Evolutionary conservation across 2,113 vertebrate species (phyloP).

Genomic region (Tragelaphus imberbis): DNA sequence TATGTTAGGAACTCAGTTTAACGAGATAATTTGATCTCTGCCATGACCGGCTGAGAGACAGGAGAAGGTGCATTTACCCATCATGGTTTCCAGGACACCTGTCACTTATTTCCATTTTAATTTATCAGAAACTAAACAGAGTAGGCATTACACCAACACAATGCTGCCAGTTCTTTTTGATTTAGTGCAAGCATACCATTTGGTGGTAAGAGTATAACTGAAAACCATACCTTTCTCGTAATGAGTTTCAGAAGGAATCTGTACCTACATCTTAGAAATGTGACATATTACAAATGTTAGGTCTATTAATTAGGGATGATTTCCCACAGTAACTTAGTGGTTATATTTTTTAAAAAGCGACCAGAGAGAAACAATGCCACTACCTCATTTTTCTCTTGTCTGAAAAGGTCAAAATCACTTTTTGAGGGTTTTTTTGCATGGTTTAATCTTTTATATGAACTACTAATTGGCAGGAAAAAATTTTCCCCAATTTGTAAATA

Average conservation of each 20-base stretch:
- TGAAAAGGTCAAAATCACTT: constrained; percentile 36
- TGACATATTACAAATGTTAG: constrained; percentile 21
- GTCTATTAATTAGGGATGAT: not conserved
- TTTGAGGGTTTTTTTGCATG: not conserved
- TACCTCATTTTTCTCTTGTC: not conserved
- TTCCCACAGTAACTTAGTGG: not conserved
- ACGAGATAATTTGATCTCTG: not conserved
- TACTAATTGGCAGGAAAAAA: not conserved
- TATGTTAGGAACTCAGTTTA: not conserved
- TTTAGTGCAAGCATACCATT: not conserved
- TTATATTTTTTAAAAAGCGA: not conserved
- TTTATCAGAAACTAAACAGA: constrained; percentile 20
- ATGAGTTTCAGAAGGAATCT: constrained; percentile 42
- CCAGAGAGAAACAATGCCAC: not conserved
- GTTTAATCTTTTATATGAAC: not conserved
- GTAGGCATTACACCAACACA: not conserved
- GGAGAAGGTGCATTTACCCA: not conserved
- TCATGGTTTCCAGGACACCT: constrained; percentile 1
- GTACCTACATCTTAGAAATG: not conserved
- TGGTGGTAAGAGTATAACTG: not conserved
- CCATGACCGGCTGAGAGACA: not conserved
- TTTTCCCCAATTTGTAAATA: not conserved
- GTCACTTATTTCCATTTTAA: constrained; percentile 14
- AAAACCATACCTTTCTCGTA: constrained; percentile 2
- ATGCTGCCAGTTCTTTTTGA: not conserved